Evolutionary conservation across 2,888 invertebrate species (phyloP), one percentile per base, ranked within the genome.

Genomic region (Xanthia icteritia): DNA sequence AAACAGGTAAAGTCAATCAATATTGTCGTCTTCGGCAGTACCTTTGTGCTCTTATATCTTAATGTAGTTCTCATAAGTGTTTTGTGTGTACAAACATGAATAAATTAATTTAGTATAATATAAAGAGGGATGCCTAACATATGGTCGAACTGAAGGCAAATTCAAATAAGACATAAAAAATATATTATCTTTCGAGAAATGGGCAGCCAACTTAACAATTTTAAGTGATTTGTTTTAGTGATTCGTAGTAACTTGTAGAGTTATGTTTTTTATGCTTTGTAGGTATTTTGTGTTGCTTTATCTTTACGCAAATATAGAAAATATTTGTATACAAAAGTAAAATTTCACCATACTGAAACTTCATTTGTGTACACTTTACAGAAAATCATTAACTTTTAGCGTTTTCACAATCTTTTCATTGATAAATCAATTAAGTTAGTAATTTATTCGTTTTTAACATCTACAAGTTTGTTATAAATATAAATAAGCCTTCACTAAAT

Each of bases 371-470:
- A 58, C 11, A 36, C 8, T 20, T n/a, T 31, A 68, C 17, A 45
- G 31, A 56, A 78, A 77, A 78, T n/a, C 27, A 48, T 63, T 51
- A 17, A 64, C 5, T 20, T 51, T 39, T 20, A 4, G 39, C n/a
- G 27, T 65, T 78, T 79, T 48, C 48, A 13, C n/a, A 73, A 73
- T n/a, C 27, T 11, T 56, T 65, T 64, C 31, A 65, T 73, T 64
- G 70, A 78, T 78, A 79, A 86, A 84, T 82, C 69, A 82, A 77
- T 74, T 77, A 39, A 60, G 23, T 13, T 17, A 31, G 23, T 85
- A 79, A 87, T 77, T 20, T 81, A 80, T 85, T 67, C 73, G 39
- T 69, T 77, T 78, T 77, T 76, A 76, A 85, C 83, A 51, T 76
- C 51, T 69, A 74, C 31, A 61, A 51, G 17, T 48, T 39, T 15